Evolutionary conservation across 2,797 vertebrate genomes (phyloP).

Genomic region (Poeciliopsis presidionis): DNA sequence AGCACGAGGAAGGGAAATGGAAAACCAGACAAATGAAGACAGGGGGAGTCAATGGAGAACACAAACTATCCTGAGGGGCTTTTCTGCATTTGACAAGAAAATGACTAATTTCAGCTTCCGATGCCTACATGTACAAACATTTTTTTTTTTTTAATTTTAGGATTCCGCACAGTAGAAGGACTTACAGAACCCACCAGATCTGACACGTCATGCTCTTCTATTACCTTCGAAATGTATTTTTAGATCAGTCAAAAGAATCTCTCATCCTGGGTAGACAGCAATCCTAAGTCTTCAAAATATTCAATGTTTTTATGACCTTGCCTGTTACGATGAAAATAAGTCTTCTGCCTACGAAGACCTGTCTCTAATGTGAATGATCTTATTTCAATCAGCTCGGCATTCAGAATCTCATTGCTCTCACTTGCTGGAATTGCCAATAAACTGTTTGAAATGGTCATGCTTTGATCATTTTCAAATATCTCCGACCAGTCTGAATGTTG

Average conservation of each 20-base stretch:
- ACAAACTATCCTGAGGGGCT: constrained; percentile 14
- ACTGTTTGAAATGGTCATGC: too few relatives aligned
- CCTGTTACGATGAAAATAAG: background rate
- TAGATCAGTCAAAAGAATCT: background rate
- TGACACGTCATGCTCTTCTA: background rate
- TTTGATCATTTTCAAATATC: background rate
- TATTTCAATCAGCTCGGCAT: background rate
- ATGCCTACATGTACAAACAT: background rate
- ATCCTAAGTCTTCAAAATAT: background rate
- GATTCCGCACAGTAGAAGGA: too few relatives aligned
- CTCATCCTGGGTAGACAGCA: background rate
- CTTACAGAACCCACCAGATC: background rate
- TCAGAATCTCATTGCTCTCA: too few relatives aligned
- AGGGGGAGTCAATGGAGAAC: constrained; percentile 1
- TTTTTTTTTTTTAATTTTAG: background rate
- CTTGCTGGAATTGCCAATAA: too few relatives aligned
- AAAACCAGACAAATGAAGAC: constrained; percentile 25
- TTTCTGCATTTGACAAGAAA: constrained; percentile 3
- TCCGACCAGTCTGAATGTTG: background rate
- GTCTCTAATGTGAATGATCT: background rate
- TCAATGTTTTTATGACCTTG: background rate
- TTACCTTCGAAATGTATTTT: background rate
- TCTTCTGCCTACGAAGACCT: background rate
- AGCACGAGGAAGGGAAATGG: constrained; percentile 13
- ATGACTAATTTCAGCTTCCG: background rate